A percentile compares a stretch with the other conserved stretches of the same genome.
phyloP scores from a whole-genome alignment of 2,797 vertebrate genomes.

The Pogonophryne albipinna region DNA sequence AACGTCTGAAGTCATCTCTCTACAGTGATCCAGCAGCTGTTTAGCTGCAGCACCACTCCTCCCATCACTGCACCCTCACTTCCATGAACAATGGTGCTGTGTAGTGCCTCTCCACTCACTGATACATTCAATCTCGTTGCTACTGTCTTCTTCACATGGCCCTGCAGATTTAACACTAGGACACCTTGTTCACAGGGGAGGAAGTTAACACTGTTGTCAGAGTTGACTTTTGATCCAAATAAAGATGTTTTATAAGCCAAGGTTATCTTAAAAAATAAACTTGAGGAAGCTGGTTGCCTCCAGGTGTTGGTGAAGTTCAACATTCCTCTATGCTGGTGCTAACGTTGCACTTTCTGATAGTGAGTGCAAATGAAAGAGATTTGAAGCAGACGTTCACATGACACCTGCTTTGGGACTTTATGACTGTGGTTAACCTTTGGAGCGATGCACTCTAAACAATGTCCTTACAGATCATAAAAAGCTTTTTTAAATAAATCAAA shows the following conservation, averaged over 20 bases:
- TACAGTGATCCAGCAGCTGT: constrained; percentile 66
- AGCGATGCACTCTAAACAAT: neutral
- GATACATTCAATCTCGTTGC: constrained; percentile 38
- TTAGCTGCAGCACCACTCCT: constrained; percentile 62
- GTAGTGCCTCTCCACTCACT: constrained; percentile 55
- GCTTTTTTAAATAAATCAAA: neutral
- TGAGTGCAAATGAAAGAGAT: constrained; percentile 25
- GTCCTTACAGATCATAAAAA: neutral
- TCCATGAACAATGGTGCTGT: constrained; percentile 71
- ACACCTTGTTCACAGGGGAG: constrained; percentile 12
- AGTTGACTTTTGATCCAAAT: constrained; percentile 74
- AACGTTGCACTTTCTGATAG: constrained; percentile 57
- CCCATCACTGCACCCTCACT: constrained; percentile 68
- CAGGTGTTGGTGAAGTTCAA: constrained; percentile 59
- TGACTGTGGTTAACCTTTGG: constrained; percentile 45
- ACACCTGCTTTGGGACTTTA: constrained; percentile 61
- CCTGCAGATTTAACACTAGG: constrained; percentile 15
- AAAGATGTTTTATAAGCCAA: constrained; percentile 65
- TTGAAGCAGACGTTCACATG: constrained; percentile 52
- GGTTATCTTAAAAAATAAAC: constrained; percentile 40
- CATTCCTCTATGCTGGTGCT: constrained; percentile 31
- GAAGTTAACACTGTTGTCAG: neutral
- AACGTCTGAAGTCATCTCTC: constrained; percentile 42
- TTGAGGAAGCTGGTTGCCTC: neutral
- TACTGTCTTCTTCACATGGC: constrained; percentile 23